A percentile compares a stretch with the other conserved stretches of the same genome.
phyloP scores from a whole-genome alignment of 1,140 invertebrate genomes.

The Cotesia typhae region DNA sequence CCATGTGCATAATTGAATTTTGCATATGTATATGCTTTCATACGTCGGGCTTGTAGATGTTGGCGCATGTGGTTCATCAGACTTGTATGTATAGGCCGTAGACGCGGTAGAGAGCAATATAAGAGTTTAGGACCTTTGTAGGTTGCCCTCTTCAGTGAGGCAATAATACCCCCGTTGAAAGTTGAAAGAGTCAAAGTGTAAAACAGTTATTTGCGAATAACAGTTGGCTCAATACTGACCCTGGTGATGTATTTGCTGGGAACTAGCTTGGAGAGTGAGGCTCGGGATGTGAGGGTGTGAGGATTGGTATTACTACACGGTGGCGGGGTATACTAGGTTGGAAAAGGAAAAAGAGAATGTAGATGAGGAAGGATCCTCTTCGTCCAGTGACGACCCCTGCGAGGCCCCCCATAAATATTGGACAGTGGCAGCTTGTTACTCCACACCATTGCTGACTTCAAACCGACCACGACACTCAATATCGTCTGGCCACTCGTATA shows the following conservation, averaged over 20 bases:
- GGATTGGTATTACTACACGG: background rate
- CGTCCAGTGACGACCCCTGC: constrained; percentile 48
- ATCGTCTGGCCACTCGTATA: constrained; percentile 30
- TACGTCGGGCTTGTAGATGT: too few relatives aligned
- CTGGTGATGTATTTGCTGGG: constrained; percentile 26
- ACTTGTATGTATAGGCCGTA: background rate
- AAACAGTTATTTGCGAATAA: constrained; percentile 48
- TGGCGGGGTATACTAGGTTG: background rate
- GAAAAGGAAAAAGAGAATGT: constrained; percentile 23
- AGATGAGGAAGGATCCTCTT: constrained; percentile 2
- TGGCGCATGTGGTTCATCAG: too few relatives aligned
- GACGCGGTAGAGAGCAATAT: background rate
- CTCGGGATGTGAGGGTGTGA: background rate
- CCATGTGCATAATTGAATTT: constrained; percentile 31
- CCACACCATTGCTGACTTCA: constrained; percentile 54
- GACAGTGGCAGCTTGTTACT: constrained; percentile 63
- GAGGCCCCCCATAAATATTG: constrained; percentile 61
- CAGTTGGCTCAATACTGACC: too few relatives aligned
- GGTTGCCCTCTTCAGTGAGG: constrained; percentile 8
- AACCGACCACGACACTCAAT: constrained; percentile 57
- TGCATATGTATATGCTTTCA: background rate
- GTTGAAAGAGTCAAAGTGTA: constrained; percentile 44
- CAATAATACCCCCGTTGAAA: background rate
- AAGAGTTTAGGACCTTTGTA: constrained; percentile 13
- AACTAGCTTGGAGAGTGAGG: background rate